Conservation (phyloP, 2,797 vertebrate species). For the Microcaecilia unicolor region DNA sequence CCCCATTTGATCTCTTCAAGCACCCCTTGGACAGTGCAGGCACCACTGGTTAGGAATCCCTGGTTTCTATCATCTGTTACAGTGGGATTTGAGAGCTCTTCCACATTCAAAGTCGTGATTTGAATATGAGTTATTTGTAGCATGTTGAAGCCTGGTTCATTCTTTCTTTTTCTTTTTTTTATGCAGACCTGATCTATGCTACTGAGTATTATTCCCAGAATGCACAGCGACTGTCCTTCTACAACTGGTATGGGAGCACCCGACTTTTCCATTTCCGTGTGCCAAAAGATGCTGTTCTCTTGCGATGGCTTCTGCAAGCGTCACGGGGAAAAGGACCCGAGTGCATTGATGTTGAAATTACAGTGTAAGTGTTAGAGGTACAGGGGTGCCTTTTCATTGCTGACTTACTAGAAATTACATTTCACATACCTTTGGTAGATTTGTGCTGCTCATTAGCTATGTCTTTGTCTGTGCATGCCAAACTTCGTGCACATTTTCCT, state of each 20-base stretch:
- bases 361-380: conserved; percentile 62
- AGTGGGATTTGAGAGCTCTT: not conserved
- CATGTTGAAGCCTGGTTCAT: not conserved
- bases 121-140: not conserved
- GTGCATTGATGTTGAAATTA: conserved; percentile 67
- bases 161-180: conserved; percentile 7
- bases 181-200: conserved; percentile 55
- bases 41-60: not conserved
- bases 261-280: conserved; percentile 79
- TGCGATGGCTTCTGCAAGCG: conserved; percentile 76
- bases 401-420: too few species aligned
- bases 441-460: too few species aligned
- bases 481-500: too few species aligned
- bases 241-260: conserved; percentile 79
- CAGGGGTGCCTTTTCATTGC: too few species aligned
- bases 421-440: too few species aligned
- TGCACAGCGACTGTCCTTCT: conserved; percentile 78
- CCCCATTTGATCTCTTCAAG: not conserved
- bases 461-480: too few species aligned
- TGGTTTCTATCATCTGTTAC: not conserved
- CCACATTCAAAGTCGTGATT: not conserved
- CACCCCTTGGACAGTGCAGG: not conserved
- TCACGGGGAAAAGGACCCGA: conserved; percentile 52
- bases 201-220: conserved; percentile 78
- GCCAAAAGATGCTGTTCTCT: conserved; percentile 69